Conservation (phyloP, 2,797 vertebrate species). For the Amphiprion clarkii region DNA sequence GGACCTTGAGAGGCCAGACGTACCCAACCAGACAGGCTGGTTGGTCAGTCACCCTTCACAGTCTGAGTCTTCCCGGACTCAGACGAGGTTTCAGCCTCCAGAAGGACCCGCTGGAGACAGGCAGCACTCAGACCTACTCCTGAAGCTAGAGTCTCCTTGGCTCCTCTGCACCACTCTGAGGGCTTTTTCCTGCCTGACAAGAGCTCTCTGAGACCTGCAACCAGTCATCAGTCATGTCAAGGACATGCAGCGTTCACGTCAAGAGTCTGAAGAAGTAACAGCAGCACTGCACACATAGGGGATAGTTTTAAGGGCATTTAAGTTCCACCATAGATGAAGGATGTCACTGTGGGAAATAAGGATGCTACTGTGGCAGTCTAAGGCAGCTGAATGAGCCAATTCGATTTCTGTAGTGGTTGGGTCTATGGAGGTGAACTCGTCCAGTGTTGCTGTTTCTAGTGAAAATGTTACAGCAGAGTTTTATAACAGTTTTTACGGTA, state of each 20-base stretch:
- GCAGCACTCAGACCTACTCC: slow-evolving; percentile 62
- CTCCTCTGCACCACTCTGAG: slow-evolving; percentile 41
- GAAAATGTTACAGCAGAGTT: not conserved
- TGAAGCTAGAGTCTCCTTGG: slow-evolving; percentile 49
- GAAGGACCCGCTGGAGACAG: slow-evolving; percentile 59
- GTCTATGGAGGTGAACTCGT: slow-evolving; percentile 20
- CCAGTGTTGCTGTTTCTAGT: slow-evolving; percentile 7
- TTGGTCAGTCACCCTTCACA: slow-evolving; percentile 42
- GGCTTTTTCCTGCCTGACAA: slow-evolving; percentile 65
- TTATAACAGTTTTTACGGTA: not conserved
- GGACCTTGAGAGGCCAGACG: slow-evolving; percentile 46
- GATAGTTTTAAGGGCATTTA: slow-evolving; percentile 61
- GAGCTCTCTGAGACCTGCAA: slow-evolving; percentile 54
- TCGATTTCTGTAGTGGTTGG: slow-evolving; percentile 30
- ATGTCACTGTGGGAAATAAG: slow-evolving; percentile 43
- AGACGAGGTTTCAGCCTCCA: slow-evolving; percentile 37
- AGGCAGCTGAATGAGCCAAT: slow-evolving; percentile 33
- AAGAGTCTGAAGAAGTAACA: slow-evolving; percentile 52
- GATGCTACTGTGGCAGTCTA: slow-evolving; percentile 35
- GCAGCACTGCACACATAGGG: slow-evolving; percentile 11
- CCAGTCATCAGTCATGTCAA: slow-evolving; percentile 73
- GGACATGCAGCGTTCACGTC: slow-evolving; percentile 59
- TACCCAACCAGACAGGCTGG: slow-evolving; percentile 35
- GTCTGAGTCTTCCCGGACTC: slow-evolving; percentile 31
- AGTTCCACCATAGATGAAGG: slow-evolving; percentile 40